These are phyloP conservation scores for Myotis davidii DNA, from an alignment of 2,113 vertebrate genomes.

Conservation along the genomic window DNA sequence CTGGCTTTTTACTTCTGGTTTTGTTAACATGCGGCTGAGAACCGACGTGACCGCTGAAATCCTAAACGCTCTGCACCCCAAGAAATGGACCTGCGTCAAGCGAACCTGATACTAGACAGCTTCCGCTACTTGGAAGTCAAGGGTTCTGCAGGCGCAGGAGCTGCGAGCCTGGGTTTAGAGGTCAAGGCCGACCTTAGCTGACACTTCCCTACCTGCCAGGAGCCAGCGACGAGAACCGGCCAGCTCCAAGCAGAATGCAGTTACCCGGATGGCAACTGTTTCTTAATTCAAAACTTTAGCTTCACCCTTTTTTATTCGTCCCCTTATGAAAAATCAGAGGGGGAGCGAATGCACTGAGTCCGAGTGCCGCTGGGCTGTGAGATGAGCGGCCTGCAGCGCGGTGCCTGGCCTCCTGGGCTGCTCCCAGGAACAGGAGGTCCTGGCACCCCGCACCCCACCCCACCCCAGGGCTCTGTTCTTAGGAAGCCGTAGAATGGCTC, in stretches of 20 bases:
- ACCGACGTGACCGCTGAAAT: not conserved
- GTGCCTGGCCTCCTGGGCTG: not conserved
- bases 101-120: not conserved
- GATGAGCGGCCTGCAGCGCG: not conserved
- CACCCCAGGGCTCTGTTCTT: not conserved
- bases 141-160: not conserved
- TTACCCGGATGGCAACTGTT: slow-evolving; percentile 72
- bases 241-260: slow-evolving; percentile 65
- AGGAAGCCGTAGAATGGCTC: not conserved
- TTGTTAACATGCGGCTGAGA: not conserved
- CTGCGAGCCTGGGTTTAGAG: slow-evolving; percentile 15
- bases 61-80: not conserved
- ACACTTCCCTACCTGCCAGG: slow-evolving; percentile 49
- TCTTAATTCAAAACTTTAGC: slow-evolving; percentile 71
- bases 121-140: not conserved
- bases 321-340: slow-evolving; percentile 62
- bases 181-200: slow-evolving; percentile 30
- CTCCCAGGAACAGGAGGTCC: slow-evolving; percentile 30
- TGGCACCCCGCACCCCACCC: not conserved
- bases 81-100: not conserved
- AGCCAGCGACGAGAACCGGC: slow-evolving; percentile 65
- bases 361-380: slow-evolving; percentile 47
- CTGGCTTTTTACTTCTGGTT: not conserved
- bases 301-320: not conserved
- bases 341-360: not conserved